These are phyloP conservation scores for Cephus rjabovi DNA, from an alignment of 2,888 invertebrate species.

Conservation along the genomic window DNA sequence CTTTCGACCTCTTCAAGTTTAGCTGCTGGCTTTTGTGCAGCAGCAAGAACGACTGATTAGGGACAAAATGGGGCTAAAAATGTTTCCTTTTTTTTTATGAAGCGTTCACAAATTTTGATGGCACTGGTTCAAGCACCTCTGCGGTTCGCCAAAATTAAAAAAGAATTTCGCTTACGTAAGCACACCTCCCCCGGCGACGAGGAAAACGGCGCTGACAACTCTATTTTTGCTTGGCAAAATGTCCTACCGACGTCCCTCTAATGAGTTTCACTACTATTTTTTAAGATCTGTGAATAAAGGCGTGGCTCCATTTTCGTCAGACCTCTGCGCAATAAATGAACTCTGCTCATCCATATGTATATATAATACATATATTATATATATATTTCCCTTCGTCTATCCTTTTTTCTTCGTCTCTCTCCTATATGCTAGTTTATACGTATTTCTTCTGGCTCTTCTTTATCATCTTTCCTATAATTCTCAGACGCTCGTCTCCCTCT, in stretches of 20 bases:
- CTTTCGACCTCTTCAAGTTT: neutral
- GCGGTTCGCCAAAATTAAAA: neutral
- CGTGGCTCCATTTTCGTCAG: neutral
- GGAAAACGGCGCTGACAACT: neutral
- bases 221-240: conserved; percentile 1
- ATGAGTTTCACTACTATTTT: neutral
- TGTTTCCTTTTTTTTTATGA: neutral
- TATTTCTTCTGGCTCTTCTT: neutral
- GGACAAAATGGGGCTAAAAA: neutral
- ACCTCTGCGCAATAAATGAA: neutral
- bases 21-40: neutral
- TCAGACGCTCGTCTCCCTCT: neutral
- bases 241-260: neutral
- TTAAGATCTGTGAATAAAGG: neutral
- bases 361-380: neutral
- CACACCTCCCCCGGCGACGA: neutral
- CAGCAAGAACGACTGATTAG: neutral
- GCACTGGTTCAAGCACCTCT: neutral
- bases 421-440: neutral
- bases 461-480: neutral
- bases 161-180: conserved; percentile 4
- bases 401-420: neutral
- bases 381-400: neutral
- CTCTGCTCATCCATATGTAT: neutral
- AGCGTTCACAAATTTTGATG: neutral